Percentiles rank a stretch among this genome's conserved stretches.
These are phyloP conservation scores for Grapholita molesta DNA, from an alignment of 1,140 invertebrate species.

Conservation along the genomic window DNA sequence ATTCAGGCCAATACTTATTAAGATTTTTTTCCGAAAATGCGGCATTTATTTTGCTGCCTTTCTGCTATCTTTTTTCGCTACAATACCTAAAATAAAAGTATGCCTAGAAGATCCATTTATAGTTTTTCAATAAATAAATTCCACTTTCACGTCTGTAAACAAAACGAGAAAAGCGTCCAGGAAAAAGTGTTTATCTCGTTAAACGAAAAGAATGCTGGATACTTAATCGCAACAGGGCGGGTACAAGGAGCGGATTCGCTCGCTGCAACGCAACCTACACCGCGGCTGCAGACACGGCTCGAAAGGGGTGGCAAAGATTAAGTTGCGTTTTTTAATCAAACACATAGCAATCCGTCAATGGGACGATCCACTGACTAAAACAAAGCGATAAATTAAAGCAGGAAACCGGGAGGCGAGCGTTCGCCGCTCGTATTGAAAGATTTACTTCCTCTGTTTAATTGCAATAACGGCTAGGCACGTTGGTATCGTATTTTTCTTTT, in stretches of 20 bases:
- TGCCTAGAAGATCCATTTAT: no score
- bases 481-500: slow-evolving; percentile 78
- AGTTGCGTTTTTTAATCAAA: slow-evolving; percentile 73
- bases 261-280: background rate
- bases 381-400: slow-evolving; percentile 75
- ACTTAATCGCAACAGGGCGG: background rate
- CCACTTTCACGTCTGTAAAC: background rate
- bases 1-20: background rate
- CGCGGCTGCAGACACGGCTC: slow-evolving; percentile 21
- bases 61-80: no score
- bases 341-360: slow-evolving; percentile 73
- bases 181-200: background rate
- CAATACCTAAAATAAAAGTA: no score
- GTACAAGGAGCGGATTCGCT: slow-evolving; percentile 18
- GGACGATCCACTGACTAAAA: slow-evolving; percentile 68
- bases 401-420: slow-evolving; percentile 66
- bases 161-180: background rate
- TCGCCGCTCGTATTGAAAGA: slow-evolving; percentile 75
- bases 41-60: background rate
- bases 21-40: background rate
- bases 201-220: background rate
- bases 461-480: slow-evolving; percentile 78
- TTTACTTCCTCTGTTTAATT: slow-evolving; percentile 78
- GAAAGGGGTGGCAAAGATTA: slow-evolving; percentile 45
- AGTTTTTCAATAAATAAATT: background rate